Conservation (phyloP, 2,888 invertebrate genomes). For the Mystacides longicornis region DNA sequence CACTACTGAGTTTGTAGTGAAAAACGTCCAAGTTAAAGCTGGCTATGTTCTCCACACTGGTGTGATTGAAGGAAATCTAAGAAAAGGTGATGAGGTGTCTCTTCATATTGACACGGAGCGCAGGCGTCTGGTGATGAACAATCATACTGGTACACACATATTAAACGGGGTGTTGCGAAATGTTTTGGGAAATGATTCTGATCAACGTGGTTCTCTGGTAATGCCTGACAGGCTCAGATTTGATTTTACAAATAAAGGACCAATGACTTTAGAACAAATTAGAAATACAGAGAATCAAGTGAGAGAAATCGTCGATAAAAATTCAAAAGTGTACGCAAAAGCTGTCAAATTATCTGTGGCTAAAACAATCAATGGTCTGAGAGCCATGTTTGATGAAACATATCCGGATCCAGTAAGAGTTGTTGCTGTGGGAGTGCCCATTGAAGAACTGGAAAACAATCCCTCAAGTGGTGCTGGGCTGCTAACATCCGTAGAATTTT, state of each 20-base stretch:
- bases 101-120: conserved; percentile 79
- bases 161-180: conserved; percentile 89
- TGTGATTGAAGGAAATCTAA: conserved; percentile 73
- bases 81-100: conserved; percentile 76
- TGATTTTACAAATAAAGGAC: conserved; percentile 93
- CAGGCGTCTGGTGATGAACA: conserved; percentile 92
- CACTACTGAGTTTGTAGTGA: conserved; percentile 84
- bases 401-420: conserved; percentile 95
- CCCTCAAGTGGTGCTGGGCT: conserved; percentile 73
- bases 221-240: conserved; percentile 95
- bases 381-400: conserved; percentile 98
- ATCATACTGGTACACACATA: conserved; percentile 96
- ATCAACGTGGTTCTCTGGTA: conserved; percentile 95
- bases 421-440: conserved; percentile 88
- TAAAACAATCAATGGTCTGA: conserved; percentile 83
- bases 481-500: conserved; percentile 95
- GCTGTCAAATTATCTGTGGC: conserved; percentile 77
- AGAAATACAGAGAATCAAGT: conserved; percentile 77
- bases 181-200: conserved; percentile 84
- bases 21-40: conserved; percentile 89
- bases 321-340: conserved; percentile 80
- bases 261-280: conserved; percentile 83
- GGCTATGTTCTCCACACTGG: conserved; percentile 95
- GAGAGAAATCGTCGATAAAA: conserved; percentile 65
- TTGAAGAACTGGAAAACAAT: conserved; percentile 81